Evolutionary conservation across 2,797 vertebrate genomes (phyloP).

Genomic region (Limosa lapponica): DNA sequence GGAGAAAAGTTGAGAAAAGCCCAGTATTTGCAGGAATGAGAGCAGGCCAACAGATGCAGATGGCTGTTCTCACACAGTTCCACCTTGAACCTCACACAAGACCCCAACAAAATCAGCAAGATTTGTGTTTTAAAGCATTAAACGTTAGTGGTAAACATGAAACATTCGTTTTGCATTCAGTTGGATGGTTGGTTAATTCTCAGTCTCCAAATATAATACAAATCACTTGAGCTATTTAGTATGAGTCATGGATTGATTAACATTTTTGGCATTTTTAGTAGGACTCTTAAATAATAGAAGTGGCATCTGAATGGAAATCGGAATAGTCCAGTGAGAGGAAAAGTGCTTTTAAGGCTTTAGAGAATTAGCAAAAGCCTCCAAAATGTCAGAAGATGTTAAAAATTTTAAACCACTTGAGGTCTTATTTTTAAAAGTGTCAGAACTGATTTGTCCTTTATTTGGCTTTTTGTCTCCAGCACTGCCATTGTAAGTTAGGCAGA

Average conservation of each 20-base stretch:
- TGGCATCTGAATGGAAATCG: slow-evolving; percentile 58
- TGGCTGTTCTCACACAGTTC: neutral
- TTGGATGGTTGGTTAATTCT: neutral
- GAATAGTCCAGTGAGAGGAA: neutral
- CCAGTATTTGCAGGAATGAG: neutral
- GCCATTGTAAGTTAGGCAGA: neutral
- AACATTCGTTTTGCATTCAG: neutral
- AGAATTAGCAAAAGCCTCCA: slow-evolving; percentile 52
- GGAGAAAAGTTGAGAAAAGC: neutral
- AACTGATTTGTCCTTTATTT: slow-evolving; percentile 24
- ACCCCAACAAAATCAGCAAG: neutral
- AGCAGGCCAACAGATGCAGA: neutral
- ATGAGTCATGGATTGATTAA: neutral
- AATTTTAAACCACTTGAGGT: neutral
- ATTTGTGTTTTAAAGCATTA: neutral
- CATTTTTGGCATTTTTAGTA: slow-evolving; percentile 33
- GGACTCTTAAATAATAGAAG: slow-evolving; percentile 38
- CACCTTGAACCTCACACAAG: neutral
- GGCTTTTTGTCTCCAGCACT: neutral
- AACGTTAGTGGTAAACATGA: neutral
- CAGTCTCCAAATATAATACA: slow-evolving; percentile 17
- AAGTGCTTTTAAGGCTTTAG: neutral
- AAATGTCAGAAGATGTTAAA: slow-evolving; percentile 57
- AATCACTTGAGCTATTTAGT: slow-evolving; percentile 15
- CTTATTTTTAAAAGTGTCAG: slow-evolving; percentile 51